These are phyloP conservation scores for Petrolisthes manimaculis DNA, from an alignment of 2,888 invertebrate genomes.

Conservation along the genomic window DNA sequence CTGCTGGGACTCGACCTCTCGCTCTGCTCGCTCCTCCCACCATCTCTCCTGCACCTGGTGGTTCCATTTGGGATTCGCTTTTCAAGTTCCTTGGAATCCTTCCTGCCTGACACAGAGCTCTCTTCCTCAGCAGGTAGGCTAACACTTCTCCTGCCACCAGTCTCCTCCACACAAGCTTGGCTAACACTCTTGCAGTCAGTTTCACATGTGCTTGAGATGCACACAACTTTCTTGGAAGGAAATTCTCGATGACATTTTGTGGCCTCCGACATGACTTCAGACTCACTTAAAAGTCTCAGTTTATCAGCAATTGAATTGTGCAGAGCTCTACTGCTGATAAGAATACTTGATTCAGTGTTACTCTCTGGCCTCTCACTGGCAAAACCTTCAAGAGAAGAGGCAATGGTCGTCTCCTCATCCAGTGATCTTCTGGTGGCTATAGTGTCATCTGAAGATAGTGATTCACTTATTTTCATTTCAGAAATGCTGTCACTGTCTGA, in stretches of 20 bases:
- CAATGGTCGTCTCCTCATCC: conserved; percentile 46
- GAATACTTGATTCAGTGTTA: background rate
- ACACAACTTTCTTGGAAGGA: background rate
- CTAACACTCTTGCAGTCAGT: background rate
- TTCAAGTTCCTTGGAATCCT: background rate
- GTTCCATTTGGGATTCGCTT: background rate
- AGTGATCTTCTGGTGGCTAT: conserved; percentile 50
- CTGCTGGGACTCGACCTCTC: conserved; percentile 39
- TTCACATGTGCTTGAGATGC: background rate
- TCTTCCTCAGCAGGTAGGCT: background rate
- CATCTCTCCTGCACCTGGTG: background rate
- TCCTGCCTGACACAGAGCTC: background rate
- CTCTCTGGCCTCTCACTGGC: background rate
- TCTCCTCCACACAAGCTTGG: background rate
- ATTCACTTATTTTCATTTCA: conserved; percentile 55
- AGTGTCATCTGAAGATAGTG: conserved; percentile 60
- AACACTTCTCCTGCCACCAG: too few relatives aligned
- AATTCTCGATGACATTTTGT: background rate
- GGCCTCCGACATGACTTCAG: background rate
- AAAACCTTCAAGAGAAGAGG: conserved; percentile 15
- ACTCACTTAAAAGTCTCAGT: conserved; percentile 28
- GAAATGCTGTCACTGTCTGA: conserved; percentile 6
- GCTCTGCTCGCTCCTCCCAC: conserved; percentile 28
- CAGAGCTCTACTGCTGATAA: conserved; percentile 19
- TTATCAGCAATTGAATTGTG: conserved; percentile 42